Evolutionary conservation across 2,113 vertebrate species (phyloP).

Genomic region (Nettapus auritus): DNA sequence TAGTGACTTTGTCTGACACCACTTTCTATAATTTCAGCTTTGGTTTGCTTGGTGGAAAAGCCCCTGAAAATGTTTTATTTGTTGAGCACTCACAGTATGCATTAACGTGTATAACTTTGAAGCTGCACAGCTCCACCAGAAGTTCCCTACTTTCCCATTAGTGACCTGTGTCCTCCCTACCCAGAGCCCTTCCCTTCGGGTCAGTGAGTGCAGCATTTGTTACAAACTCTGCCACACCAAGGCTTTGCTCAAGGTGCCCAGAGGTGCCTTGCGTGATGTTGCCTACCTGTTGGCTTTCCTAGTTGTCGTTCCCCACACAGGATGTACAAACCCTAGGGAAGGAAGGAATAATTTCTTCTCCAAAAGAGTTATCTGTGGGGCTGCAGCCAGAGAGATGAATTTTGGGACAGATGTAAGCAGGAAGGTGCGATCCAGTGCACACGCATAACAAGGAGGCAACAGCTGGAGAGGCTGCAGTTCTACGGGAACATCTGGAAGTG

Average conservation of each 20-base stretch:
- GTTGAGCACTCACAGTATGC: neutral
- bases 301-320: neutral
- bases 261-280: rapidly evolving
- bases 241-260: neutral
- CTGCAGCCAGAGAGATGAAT: neutral
- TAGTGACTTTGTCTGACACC: rapidly evolving
- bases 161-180: neutral
- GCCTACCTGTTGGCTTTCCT: neutral
- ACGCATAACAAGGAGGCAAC: neutral
- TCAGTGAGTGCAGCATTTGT: rapidly evolving
- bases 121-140: neutral
- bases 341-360: neutral
- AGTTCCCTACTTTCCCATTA: neutral
- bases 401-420: neutral
- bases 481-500: neutral
- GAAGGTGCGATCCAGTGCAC: neutral
- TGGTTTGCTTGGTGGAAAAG: neutral
- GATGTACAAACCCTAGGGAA: neutral
- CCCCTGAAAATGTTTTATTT: neutral
- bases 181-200: neutral
- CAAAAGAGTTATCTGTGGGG: neutral
- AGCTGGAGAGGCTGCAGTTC: neutral
- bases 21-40: neutral
- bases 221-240: neutral
- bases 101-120: rapidly evolving